These are phyloP conservation scores for Tetragonula carbonaria DNA, from an alignment of 2,888 invertebrate species.

Conservation along the genomic window DNA sequence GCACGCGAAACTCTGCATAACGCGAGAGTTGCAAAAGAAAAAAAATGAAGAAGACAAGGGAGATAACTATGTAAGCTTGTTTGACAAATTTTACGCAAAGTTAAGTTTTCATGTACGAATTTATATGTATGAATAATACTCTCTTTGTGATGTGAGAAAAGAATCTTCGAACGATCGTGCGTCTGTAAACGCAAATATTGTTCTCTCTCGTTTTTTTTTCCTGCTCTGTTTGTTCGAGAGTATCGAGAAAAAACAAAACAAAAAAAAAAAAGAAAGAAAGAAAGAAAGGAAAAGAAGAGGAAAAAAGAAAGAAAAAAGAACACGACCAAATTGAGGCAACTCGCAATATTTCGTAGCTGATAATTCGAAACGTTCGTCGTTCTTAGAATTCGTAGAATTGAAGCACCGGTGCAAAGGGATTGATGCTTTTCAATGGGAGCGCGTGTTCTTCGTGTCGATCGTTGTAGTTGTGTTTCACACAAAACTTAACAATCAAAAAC, in stretches of 20 bases:
- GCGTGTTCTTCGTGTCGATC: constrained; percentile 46
- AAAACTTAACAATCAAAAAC: constrained; percentile 23
- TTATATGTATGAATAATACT: constrained; percentile 43
- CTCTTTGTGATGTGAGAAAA: constrained; percentile 34
- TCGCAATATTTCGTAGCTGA: neutral
- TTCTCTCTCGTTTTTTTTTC: constrained; percentile 28
- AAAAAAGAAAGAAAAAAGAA: neutral
- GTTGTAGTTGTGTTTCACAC: constrained; percentile 19
- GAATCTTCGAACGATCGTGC: constrained; percentile 10
- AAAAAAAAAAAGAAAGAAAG: neutral
- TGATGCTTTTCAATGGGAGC: constrained; percentile 25
- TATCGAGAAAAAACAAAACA: neutral
- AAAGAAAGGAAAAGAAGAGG: neutral
- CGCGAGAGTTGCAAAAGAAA: neutral
- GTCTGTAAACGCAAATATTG: constrained; percentile 14
- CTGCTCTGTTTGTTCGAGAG: constrained; percentile 24
- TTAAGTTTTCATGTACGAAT: constrained; percentile 57
- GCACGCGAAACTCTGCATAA: constrained; percentile 34
- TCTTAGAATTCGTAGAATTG: neutral
- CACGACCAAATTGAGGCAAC: constrained; percentile 21
- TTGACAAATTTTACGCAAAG: constrained; percentile 45
- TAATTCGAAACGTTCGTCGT: constrained; percentile 23
- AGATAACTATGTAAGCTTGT: constrained; percentile 26
- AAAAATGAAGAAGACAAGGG: no score
- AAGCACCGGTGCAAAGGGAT: constrained; percentile 48